A percentile compares a stretch with the other conserved stretches of the same genome.
phyloP scores from a whole-genome alignment of 1,140 invertebrate species.

The Stegodyphus dumicola region DNA sequence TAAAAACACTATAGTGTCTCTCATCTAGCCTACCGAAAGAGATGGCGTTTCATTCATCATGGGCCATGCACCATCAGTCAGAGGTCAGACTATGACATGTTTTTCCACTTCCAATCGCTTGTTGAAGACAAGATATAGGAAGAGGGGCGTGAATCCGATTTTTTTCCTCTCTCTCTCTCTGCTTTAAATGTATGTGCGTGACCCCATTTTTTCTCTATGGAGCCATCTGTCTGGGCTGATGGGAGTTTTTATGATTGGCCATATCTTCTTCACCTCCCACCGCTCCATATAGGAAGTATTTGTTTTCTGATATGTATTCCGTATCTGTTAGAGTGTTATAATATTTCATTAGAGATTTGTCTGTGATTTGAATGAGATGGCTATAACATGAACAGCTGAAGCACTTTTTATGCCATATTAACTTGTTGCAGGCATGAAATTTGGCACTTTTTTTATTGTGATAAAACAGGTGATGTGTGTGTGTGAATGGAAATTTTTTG shows the following conservation, averaged over 20 bases:
- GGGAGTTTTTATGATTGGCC: not conserved
- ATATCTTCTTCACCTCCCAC: not conserved
- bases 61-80: constrained; percentile 28
- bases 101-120: constrained; percentile 56
- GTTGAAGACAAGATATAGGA: constrained; percentile 51
- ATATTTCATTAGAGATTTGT: not conserved
- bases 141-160: constrained; percentile 13
- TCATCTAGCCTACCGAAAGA: not conserved
- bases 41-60: constrained; percentile 38
- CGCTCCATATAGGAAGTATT: not conserved
- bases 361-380: no score
- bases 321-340: not conserved
- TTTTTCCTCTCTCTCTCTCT: not conserved
- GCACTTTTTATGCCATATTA: no score
- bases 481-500: no score
- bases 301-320: not conserved
- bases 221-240: constrained; percentile 26
- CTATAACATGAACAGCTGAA: no score
- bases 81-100: constrained; percentile 42
- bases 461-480: no score
- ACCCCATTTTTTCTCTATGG: constrained; percentile 25
- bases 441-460: no score
- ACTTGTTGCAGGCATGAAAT: no score
- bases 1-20: not conserved
- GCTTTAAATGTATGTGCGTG: not conserved